These are phyloP conservation scores for Drosophila chauvacae DNA, from an alignment of 1,140 invertebrate species.

Conservation along the genomic window DNA sequence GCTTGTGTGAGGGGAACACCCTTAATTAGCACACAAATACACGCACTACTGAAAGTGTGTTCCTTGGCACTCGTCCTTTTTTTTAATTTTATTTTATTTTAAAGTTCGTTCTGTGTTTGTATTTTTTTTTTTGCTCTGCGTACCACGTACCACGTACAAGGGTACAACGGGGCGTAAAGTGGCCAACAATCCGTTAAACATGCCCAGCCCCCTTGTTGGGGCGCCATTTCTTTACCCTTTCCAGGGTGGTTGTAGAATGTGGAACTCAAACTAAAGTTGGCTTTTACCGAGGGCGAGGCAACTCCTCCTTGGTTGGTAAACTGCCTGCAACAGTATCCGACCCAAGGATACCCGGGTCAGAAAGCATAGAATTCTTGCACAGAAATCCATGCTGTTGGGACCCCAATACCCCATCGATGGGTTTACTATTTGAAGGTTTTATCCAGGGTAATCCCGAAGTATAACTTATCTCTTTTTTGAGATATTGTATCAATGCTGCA, in stretches of 20 bases:
- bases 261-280: constrained; percentile 41
- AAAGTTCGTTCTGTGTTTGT: constrained; percentile 39
- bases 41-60: constrained; percentile 2
- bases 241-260: background rate
- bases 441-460: too few species aligned
- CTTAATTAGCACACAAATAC: constrained; percentile 19
- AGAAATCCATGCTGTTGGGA: background rate
- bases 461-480: background rate
- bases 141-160: constrained; percentile 8
- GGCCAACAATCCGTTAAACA: constrained; percentile 78
- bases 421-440: too few species aligned
- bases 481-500: background rate
- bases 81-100: constrained; percentile 32
- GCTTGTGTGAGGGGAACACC: background rate
- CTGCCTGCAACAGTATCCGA: background rate
- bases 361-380: background rate
- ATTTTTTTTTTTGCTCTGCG: constrained; percentile 3
- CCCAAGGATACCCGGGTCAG: background rate
- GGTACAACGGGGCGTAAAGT: constrained; percentile 70
- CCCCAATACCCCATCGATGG: background rate
- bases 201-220: constrained; percentile 1
- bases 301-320: background rate
- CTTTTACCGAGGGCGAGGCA: constrained; percentile 5
- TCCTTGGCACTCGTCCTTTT: constrained; percentile 2
- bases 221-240: background rate